Evolutionary conservation across 1,140 invertebrate genomes (phyloP).

Genomic region (Wiebesia pumilae): DNA sequence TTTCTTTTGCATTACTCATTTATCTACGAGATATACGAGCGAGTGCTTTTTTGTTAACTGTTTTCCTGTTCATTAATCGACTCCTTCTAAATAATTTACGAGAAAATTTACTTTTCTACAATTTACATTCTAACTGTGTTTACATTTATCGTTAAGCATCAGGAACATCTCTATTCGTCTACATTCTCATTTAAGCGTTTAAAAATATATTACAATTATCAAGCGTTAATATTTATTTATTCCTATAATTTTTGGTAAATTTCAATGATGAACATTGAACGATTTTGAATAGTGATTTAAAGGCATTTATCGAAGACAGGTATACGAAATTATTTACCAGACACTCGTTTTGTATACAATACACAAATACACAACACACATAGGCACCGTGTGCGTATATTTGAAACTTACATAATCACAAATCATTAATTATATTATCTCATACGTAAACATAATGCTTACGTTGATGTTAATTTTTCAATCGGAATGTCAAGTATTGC

Average conservation of each 20-base stretch:
- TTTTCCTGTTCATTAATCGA: neutral
- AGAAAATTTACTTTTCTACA: neutral
- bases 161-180: neutral
- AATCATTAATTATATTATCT: neutral
- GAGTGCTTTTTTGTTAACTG: neutral
- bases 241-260: neutral
- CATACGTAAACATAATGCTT: neutral
- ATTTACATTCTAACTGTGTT: constrained; percentile 21
- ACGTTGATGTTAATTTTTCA: neutral
- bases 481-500: neutral
- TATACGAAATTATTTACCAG: neutral
- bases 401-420: neutral
- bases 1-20: neutral
- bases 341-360: neutral
- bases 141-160: neutral
- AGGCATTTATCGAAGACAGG: neutral
- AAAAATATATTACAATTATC: neutral
- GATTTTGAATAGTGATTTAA: neutral
- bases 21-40: neutral
- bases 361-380: neutral
- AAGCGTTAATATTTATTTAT: neutral
- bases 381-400: too few relatives aligned
- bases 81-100: constrained; percentile 6
- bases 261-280: neutral
- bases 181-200: neutral